phyloP scores from a whole-genome alignment of 2,888 invertebrate genomes.

The Thera britannica region DNA sequence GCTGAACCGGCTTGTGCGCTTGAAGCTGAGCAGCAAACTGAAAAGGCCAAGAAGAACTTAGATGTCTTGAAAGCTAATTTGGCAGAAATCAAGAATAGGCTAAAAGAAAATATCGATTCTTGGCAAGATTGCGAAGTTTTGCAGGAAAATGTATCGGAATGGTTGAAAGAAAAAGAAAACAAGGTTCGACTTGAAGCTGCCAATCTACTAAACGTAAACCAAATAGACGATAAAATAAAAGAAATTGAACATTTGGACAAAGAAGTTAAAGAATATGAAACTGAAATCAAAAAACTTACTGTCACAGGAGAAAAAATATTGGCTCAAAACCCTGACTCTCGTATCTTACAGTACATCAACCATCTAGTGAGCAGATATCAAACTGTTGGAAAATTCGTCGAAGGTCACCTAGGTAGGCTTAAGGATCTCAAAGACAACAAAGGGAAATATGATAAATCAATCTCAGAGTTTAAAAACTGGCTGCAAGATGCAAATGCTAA shows the following conservation, averaged over 20 bases:
- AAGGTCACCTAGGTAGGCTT: conserved; percentile 89
- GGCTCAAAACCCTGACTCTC: conserved; percentile 91
- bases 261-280: conserved; percentile 87
- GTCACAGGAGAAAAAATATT: conserved; percentile 89
- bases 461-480: conserved; percentile 91
- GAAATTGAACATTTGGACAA: conserved; percentile 87
- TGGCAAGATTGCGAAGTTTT: conserved; percentile 93
- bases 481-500: conserved; percentile 89
- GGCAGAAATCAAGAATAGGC: conserved; percentile 86
- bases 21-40: conserved; percentile 88
- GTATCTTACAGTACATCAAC: conserved; percentile 91
- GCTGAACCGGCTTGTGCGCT: conserved; percentile 89
- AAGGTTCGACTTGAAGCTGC: conserved; percentile 90
- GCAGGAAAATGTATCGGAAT: conserved; percentile 89
- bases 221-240: conserved; percentile 88
- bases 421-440: conserved; percentile 89
- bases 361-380: conserved; percentile 92
- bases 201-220: conserved; percentile 87
- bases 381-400: conserved; percentile 88
- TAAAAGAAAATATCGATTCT: conserved; percentile 89
- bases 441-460: conserved; percentile 87
- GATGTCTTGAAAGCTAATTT: conserved; percentile 88
- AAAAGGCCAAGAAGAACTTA: conserved; percentile 89
- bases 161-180: conserved; percentile 92
- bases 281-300: conserved; percentile 87